These are phyloP conservation scores for Trachelus troglodyta DNA, from an alignment of 2,888 invertebrate species.

Conservation along the genomic window DNA sequence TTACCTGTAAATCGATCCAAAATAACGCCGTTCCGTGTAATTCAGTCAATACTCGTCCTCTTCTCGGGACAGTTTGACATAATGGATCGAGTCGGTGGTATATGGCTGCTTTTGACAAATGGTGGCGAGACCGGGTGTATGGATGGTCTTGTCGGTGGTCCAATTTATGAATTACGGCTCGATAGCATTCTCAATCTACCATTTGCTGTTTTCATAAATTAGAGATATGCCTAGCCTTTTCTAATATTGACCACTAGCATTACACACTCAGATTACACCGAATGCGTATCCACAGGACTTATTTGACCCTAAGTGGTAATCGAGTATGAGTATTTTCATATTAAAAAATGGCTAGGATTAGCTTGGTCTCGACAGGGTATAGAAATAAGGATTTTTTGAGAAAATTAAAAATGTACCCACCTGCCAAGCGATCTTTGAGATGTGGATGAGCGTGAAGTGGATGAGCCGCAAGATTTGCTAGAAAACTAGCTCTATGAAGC, in stretches of 20 bases:
- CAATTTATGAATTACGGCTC: background rate
- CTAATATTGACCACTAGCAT: background rate
- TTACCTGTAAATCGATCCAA: background rate
- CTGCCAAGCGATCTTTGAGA: conserved; percentile 62
- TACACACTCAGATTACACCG: background rate
- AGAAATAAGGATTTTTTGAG: background rate
- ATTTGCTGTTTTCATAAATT: background rate
- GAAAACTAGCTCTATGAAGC: conserved; percentile 58
- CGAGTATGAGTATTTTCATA: background rate
- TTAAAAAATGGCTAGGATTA: background rate
- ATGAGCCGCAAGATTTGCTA: conserved; percentile 63
- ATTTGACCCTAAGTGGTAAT: background rate
- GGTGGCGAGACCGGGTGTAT: background rate
- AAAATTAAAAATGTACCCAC: conserved; percentile 36
- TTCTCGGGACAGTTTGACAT: background rate
- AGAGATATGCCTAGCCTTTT: background rate
- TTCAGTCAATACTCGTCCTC: background rate
- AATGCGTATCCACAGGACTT: background rate
- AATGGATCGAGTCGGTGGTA: background rate
- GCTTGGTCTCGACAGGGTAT: background rate
- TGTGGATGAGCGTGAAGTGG: conserved; percentile 63
- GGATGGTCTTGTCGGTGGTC: background rate
- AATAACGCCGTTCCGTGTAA: background rate
- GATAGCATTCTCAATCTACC: background rate
- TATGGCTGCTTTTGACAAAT: background rate